A percentile compares a stretch with the other conserved stretches of the same genome.
phyloP scores from a whole-genome alignment of 2,113 vertebrate genomes.

The Notechis scutatus region DNA sequence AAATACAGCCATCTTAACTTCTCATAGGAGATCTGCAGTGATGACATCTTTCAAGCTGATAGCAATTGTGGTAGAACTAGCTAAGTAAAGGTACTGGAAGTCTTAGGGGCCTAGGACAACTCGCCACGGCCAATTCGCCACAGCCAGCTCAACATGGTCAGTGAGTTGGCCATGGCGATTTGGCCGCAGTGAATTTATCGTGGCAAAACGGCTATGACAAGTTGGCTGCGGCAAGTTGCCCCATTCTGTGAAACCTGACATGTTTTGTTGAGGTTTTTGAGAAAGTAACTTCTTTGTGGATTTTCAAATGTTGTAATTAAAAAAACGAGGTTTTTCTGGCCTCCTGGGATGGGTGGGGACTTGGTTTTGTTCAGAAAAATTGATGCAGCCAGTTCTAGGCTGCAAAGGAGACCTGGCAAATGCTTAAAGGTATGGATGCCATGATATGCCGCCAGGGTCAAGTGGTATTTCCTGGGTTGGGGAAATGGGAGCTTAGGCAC shows the following conservation, averaged over 20 bases:
- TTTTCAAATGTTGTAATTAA: background rate
- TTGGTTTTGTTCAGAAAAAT: background rate
- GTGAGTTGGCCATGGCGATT: background rate
- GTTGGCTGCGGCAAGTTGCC: background rate
- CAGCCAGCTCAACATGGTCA: too few relatives aligned
- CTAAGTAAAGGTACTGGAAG: background rate
- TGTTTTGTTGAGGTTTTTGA: background rate
- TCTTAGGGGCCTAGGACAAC: background rate
- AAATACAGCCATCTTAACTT: background rate
- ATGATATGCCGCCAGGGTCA: background rate
- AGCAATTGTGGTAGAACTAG: background rate
- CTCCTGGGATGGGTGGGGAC: background rate
- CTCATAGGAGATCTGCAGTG: background rate
- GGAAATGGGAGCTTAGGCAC: background rate
- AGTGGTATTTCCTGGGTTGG: background rate
- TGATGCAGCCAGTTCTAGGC: background rate
- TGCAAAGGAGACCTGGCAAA: background rate
- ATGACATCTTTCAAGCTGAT: background rate
- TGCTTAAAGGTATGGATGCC: background rate
- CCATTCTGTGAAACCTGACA: background rate
- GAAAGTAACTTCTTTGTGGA: background rate
- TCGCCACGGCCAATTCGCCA: too few relatives aligned
- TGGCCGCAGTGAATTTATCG: fast-evolving
- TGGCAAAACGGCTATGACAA: background rate
- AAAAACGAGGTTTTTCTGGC: background rate